A percentile compares a stretch with the other conserved stretches of the same genome.
Conservation (phyloP, 2,888 invertebrate genomes). For the Synanthedon vespiformis region DNA sequence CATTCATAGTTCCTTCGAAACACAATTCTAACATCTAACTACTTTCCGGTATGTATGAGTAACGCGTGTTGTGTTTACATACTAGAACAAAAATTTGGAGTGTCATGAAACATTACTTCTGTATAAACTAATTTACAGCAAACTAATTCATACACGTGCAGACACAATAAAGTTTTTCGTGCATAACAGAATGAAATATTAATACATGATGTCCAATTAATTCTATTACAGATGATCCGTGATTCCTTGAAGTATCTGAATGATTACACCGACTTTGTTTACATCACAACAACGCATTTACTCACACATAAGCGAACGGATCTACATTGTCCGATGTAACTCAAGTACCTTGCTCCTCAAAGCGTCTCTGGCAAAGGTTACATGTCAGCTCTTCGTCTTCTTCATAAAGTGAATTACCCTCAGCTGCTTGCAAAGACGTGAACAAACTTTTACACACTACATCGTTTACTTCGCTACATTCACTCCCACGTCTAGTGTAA, state of each 20-base stretch:
- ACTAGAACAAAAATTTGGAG: background rate
- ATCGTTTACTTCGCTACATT: constrained; percentile 7
- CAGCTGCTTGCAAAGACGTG: constrained; percentile 76
- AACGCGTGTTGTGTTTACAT: constrained; percentile 60
- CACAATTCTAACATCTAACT: constrained; percentile 20
- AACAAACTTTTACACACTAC: constrained; percentile 52
- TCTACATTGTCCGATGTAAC: constrained; percentile 41
- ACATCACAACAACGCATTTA: constrained; percentile 67
- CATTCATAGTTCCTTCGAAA: background rate
- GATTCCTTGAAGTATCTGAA: constrained; percentile 9
- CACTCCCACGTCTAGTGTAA: constrained; percentile 2
- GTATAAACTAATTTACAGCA: constrained; percentile 9
- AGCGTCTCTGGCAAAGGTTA: constrained; percentile 82
- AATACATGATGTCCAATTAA: background rate
- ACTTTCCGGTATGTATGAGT: constrained; percentile 64
- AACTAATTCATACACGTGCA: constrained; percentile 36
- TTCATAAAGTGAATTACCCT: constrained; percentile 72
- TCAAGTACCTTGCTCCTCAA: constrained; percentile 81
- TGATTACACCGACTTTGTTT: constrained; percentile 30
- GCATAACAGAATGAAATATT: constrained; percentile 29
- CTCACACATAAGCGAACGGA: constrained; percentile 68
- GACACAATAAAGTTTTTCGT: constrained; percentile 28
- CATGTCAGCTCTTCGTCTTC: constrained; percentile 77
- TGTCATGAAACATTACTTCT: background rate
- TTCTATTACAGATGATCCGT: background rate